These are phyloP conservation scores for Ahaetulla prasina DNA, from an alignment of 2,113 vertebrate genomes.

Conservation along the genomic window DNA sequence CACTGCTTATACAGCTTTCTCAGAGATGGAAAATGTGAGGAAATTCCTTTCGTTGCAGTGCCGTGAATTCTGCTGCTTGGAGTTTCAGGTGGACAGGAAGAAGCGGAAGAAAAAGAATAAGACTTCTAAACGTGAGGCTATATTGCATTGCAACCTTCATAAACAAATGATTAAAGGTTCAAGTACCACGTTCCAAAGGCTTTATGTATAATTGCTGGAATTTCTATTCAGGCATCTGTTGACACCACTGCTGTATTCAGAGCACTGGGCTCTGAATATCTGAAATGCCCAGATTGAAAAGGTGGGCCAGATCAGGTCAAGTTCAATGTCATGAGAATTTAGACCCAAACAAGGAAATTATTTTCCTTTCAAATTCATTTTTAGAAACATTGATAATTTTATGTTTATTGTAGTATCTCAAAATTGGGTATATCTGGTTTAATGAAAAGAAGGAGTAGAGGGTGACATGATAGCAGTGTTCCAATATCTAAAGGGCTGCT, in stretches of 20 bases:
- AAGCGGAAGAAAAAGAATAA: constrained; percentile 25
- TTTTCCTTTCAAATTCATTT: neutral
- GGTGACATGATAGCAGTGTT: neutral
- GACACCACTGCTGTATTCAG: neutral
- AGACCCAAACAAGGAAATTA: neutral
- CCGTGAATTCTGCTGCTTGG: constrained; percentile 57
- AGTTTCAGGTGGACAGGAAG: constrained; percentile 50
- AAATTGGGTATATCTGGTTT: neutral
- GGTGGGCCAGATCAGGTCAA: neutral
- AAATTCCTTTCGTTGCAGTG: constrained; percentile 30
- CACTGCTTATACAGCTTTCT: neutral
- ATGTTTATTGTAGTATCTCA: neutral
- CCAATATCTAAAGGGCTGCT: neutral
- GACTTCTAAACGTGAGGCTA: constrained; percentile 40
- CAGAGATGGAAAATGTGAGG: neutral
- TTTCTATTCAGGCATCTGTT: neutral
- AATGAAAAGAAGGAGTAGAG: neutral
- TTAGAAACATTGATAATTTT: neutral
- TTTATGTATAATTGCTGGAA: neutral
- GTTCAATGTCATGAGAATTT: neutral
- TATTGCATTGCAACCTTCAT: neutral
- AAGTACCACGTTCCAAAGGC: neutral
- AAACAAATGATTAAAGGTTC: neutral
- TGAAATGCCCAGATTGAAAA: neutral
- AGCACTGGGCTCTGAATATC: neutral